Conservation (phyloP, 2,113 vertebrate genomes). For the Gallinago jamesoni region DNA sequence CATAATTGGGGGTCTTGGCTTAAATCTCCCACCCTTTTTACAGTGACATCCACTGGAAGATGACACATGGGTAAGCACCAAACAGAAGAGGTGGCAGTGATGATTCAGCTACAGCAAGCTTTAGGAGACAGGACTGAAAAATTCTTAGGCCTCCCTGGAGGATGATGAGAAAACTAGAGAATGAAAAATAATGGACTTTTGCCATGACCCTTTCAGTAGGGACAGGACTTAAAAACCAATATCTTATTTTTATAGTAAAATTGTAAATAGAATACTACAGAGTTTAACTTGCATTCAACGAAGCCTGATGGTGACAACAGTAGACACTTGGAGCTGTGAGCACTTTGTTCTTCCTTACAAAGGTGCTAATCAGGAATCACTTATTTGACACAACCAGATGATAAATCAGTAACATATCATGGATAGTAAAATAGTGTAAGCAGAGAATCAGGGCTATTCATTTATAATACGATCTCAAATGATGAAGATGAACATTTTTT, state of each 20-base stretch:
- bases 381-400: background rate
- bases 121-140: background rate
- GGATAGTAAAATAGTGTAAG: background rate
- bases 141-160: background rate
- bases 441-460: constrained; percentile 34
- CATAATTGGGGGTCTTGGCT: background rate
- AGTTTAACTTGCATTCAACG: background rate
- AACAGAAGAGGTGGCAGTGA: background rate
- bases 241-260: background rate
- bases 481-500: background rate
- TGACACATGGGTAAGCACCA: background rate
- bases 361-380: background rate
- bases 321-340: background rate
- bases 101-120: background rate
- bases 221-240: background rate
- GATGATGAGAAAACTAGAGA: background rate
- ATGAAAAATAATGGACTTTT: background rate
- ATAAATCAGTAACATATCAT: background rate
- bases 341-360: background rate
- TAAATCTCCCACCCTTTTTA: background rate
- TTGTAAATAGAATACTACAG: background rate
- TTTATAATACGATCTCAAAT: background rate
- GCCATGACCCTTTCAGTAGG: background rate
- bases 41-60: background rate
- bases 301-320: background rate